Evolutionary conservation across 2,797 vertebrate genomes (phyloP).

Genomic region (Sardinella longiceps): DNA sequence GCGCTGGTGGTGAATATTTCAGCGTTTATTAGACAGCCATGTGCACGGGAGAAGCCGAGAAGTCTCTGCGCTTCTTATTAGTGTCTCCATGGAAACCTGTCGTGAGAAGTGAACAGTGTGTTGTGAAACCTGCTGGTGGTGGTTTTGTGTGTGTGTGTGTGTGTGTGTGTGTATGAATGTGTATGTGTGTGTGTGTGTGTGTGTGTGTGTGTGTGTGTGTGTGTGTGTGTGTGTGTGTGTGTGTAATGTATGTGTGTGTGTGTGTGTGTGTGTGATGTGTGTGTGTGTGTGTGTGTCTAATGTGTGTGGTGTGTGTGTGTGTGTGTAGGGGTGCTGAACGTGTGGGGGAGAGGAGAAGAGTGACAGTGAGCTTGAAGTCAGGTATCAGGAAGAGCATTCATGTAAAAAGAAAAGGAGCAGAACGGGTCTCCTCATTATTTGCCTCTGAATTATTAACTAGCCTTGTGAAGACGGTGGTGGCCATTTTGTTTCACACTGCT

Average conservation of each 20-base stretch:
- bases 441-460: background rate
- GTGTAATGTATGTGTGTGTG: slow-evolving; percentile 1
- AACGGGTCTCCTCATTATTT: background rate
- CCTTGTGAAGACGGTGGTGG: background rate
- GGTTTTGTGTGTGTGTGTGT: background rate
- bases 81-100: slow-evolving; percentile 58
- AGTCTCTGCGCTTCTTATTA: slow-evolving; percentile 49
- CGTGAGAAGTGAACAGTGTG: slow-evolving; percentile 1
- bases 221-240: background rate
- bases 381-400: background rate
- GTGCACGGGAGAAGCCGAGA: slow-evolving; percentile 36
- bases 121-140: background rate
- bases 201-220: background rate
- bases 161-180: slow-evolving; percentile 1
- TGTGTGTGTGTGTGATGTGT: background rate
- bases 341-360: background rate
- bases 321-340: background rate
- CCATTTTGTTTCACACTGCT: background rate
- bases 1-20: slow-evolving; percentile 29
- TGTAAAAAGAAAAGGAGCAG: background rate
- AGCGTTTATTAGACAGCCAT: slow-evolving; percentile 46
- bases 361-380: background rate
- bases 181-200: background rate
- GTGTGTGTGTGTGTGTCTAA: too few relatives aligned
- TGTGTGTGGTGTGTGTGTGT: too few relatives aligned